A percentile compares a stretch with the other conserved stretches of the same genome.
Evolutionary conservation across 2,113 vertebrate species (phyloP).

Genomic region (Ivindomyrus marchei): DNA sequence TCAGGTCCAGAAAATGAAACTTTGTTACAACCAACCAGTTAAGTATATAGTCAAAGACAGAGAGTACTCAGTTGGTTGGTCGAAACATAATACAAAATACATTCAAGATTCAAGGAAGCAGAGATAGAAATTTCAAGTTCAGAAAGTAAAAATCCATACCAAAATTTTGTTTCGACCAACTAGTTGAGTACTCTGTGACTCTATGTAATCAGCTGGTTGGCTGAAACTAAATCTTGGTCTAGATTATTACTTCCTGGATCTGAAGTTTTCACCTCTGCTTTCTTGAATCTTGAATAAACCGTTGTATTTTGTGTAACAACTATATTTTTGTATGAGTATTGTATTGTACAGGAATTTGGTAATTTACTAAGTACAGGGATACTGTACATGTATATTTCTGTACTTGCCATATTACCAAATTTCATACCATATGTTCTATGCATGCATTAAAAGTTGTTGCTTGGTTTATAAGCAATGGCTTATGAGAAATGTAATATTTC

Average conservation of each 20-base stretch:
- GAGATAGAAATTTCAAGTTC: not conserved
- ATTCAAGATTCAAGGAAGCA: not conserved
- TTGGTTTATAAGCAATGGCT: not conserved
- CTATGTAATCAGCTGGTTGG: not conserved
- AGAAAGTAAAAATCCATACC: not conserved
- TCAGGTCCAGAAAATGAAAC: not conserved
- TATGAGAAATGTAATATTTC: not conserved
- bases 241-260: not conserved
- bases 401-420: not conserved
- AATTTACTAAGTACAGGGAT: not conserved
- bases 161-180: not conserved
- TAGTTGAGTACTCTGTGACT: not conserved
- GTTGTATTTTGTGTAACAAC: not conserved
- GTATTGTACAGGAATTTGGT: not conserved
- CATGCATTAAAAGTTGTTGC: not conserved
- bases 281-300: not conserved
- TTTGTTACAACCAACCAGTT: not conserved
- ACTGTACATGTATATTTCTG: not conserved
- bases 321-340: not conserved
- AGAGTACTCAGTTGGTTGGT: not conserved
- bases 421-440: not conserved
- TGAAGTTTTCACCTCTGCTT: not conserved
- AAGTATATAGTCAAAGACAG: not conserved
- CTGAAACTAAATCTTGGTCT: not conserved
- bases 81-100: not conserved